Conservation (phyloP, 2,797 vertebrate species). For the Amblyraja radiata region DNA sequence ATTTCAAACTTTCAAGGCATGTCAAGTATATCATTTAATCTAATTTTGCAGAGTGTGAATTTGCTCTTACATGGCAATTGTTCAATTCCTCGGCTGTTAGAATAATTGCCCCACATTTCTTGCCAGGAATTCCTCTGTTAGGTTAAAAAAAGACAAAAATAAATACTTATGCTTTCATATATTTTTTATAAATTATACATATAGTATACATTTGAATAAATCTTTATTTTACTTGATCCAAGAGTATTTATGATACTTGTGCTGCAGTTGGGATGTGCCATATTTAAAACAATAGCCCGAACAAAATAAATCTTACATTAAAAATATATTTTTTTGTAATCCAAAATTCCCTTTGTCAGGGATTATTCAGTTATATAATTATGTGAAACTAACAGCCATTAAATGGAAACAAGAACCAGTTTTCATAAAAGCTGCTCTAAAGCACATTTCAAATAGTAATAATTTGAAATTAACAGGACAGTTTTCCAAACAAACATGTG, state of each 20-base stretch:
- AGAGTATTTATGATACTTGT: neutral
- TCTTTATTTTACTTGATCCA: neutral
- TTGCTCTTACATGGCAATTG: conserved; percentile 81
- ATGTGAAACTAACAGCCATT: too few species aligned
- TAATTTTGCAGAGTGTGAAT: neutral
- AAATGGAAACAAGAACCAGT: too few species aligned
- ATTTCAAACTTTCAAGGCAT: neutral
- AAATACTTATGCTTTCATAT: conserved; percentile 29
- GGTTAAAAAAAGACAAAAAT: conserved; percentile 39
- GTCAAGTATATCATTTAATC: neutral
- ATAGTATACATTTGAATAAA: neutral
- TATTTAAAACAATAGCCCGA: neutral
- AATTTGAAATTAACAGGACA: too few species aligned
- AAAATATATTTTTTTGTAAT: neutral
- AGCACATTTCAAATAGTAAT: too few species aligned
- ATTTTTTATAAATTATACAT: neutral
- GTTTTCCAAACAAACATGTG: too few species aligned
- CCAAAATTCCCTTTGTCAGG: neutral
- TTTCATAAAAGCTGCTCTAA: too few species aligned
- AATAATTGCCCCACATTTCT: conserved; percentile 84
- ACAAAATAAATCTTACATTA: neutral
- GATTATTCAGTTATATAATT: too few species aligned
- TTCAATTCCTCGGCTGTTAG: conserved; percentile 86
- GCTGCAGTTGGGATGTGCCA: neutral
- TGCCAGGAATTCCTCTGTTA: conserved; percentile 79